phyloP scores from a whole-genome alignment of 2,113 vertebrate genomes.

The Corythornis cristatus region DNA sequence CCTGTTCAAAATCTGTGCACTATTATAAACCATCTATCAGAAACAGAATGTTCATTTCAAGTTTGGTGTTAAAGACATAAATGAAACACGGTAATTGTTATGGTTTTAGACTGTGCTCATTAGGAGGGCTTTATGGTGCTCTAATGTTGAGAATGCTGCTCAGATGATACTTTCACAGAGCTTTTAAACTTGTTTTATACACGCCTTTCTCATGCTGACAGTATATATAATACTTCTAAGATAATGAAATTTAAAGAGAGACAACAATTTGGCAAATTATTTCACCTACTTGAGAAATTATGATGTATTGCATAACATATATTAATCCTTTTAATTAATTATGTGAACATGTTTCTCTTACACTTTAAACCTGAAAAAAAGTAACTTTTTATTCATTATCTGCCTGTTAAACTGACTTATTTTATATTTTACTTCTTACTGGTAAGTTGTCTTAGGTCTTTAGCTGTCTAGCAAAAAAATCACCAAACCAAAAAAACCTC shows the following conservation, averaged over 20 bases:
- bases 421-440: neutral
- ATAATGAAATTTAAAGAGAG: neutral
- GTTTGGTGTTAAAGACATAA: neutral
- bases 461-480: neutral
- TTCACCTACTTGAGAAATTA: neutral
- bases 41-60: neutral
- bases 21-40: neutral
- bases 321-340: neutral
- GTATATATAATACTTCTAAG: neutral
- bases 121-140: neutral
- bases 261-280: neutral
- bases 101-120: neutral
- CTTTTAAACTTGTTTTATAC: neutral
- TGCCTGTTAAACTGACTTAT: neutral
- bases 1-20: neutral
- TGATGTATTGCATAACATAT: neutral
- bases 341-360: neutral
- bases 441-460: neutral
- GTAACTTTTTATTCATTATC: neutral
- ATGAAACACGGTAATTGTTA: neutral
- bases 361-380: neutral
- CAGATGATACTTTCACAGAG: neutral
- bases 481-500: fast-evolving
- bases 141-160: neutral
- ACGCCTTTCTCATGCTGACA: neutral